These are phyloP conservation scores for Bursaphelenchus mucronatus DNA, from an alignment of 1,140 invertebrate genomes.

Conservation along the genomic window DNA sequence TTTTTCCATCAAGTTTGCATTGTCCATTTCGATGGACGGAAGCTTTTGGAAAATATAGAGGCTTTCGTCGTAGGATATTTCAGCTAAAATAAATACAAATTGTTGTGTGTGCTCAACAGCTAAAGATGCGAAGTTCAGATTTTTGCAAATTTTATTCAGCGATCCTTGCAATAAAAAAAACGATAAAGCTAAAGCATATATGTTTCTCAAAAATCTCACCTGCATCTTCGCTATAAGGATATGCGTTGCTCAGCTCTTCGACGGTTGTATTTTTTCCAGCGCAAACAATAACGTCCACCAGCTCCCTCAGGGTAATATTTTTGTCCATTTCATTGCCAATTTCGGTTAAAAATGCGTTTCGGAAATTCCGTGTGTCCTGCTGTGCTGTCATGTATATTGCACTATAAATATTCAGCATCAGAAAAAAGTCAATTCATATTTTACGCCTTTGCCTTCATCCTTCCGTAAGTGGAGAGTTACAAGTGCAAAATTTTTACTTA, in stretches of 20 bases:
- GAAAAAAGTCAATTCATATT: too few relatives aligned
- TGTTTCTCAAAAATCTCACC: too few relatives aligned
- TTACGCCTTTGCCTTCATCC: too few relatives aligned
- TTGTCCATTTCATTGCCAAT: constrained; percentile 24
- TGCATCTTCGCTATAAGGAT: too few relatives aligned
- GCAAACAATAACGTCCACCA: constrained; percentile 41
- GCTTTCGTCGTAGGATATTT: constrained; percentile 36
- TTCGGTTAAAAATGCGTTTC: constrained; percentile 45
- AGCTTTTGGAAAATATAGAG: constrained; percentile 33
- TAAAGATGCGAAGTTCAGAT: too few relatives aligned
- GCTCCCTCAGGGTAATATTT: constrained; percentile 35
- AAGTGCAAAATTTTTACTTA: too few relatives aligned
- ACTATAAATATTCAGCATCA: background rate
- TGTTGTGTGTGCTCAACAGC: background rate
- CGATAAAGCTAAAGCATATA: too few relatives aligned
- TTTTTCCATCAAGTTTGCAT: constrained; percentile 4
- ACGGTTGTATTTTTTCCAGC: constrained; percentile 36
- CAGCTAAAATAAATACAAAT: constrained; percentile 14
- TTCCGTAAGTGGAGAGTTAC: too few relatives aligned
- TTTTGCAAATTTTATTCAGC: background rate
- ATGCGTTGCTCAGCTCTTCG: constrained; percentile 23
- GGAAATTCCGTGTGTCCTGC: constrained; percentile 17
- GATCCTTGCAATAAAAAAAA: background rate
- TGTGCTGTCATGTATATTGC: constrained; percentile 20
- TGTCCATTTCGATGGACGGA: constrained; percentile 1